Evolutionary conservation across 2,888 invertebrate genomes (phyloP).

Genomic region (Craniophora ligustri): DNA sequence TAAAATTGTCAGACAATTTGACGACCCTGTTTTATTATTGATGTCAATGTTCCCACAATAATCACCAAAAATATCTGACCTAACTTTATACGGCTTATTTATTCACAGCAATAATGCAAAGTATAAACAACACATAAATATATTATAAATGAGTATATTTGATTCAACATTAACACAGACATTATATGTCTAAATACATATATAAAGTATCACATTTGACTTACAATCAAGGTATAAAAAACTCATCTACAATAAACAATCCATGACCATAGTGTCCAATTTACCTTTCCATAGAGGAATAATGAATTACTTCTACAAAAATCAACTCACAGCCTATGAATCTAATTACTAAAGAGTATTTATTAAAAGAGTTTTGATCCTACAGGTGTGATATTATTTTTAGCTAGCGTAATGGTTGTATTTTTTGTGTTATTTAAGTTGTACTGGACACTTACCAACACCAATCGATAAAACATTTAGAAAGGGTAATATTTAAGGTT

Average conservation of each 20-base stretch:
- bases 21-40: conserved; percentile 22
- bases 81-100: no score
- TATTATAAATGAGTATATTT: not conserved
- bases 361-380: no score
- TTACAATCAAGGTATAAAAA: conserved; percentile 31
- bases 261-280: not conserved
- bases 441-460: not conserved
- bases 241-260: conserved; percentile 14
- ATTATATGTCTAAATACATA: conserved; percentile 2
- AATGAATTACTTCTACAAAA: not conserved
- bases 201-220: not conserved
- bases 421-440: not conserved
- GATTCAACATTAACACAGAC: conserved; percentile 2
- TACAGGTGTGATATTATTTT: not conserved
- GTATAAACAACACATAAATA: not conserved
- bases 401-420: not conserved
- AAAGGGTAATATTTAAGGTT: conserved; percentile 72
- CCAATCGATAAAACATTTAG: conserved; percentile 32
- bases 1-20: conserved; percentile 62
- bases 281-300: not conserved
- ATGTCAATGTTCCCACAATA: not conserved
- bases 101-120: not conserved
- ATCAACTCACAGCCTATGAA: not conserved
- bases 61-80: no score
- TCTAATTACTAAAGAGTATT: no score